Conservation (phyloP, 2,113 vertebrate species). For the Macquaria australasica region DNA sequence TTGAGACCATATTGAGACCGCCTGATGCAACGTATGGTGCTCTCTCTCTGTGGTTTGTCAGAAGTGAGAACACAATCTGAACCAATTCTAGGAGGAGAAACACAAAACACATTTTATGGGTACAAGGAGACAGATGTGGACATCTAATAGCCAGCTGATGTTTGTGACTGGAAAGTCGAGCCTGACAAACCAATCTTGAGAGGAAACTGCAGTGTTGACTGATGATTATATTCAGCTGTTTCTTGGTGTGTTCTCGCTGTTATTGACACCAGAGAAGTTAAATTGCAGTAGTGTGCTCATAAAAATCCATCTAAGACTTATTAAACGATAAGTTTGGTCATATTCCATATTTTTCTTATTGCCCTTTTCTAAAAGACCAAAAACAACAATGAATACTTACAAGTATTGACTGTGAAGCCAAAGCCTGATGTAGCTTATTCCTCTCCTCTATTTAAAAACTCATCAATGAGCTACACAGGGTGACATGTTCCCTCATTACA, state of each 20-base stretch:
- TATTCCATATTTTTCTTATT: not conserved
- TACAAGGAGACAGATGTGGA: not conserved
- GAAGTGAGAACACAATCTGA: not conserved
- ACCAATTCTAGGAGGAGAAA: not conserved
- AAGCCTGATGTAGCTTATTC: not conserved
- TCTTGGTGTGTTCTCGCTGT: not conserved
- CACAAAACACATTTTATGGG: not conserved
- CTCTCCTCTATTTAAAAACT: not conserved
- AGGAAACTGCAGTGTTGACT: not conserved
- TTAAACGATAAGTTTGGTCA: not conserved
- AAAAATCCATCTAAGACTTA: not conserved
- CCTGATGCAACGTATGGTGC: conserved; percentile 8
- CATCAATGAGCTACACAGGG: not conserved
- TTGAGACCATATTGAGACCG: not conserved
- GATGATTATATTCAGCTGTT: conserved; percentile 2
- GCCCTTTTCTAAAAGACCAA: too few species aligned
- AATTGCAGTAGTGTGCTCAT: not conserved
- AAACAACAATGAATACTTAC: not conserved
- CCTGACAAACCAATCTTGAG: not conserved
- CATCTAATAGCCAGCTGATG: conserved; percentile 1
- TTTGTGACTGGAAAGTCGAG: not conserved
- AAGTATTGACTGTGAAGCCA: not conserved
- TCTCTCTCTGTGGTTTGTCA: conserved; percentile 3
- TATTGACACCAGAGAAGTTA: not conserved
- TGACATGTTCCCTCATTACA: not conserved